Evolutionary conservation across 2,888 invertebrate genomes (phyloP).

Genomic region (Phlogophora meticulosa): DNA sequence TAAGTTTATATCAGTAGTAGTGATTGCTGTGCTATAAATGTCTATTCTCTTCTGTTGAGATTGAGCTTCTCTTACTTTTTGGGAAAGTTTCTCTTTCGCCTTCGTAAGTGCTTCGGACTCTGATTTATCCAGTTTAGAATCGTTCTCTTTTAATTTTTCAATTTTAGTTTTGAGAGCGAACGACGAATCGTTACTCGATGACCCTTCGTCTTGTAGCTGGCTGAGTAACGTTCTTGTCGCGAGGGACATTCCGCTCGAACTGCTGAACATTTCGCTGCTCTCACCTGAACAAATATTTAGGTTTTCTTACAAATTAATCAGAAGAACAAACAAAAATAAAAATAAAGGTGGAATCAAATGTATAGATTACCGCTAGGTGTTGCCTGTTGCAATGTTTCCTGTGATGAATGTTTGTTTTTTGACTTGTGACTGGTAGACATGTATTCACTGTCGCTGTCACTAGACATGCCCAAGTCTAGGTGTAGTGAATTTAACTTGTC

Average conservation of each 20-base stretch:
- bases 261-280: constrained; percentile 83
- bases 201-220: constrained; percentile 90
- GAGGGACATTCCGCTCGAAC: constrained; percentile 82
- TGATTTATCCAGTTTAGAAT: constrained; percentile 77
- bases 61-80: constrained; percentile 85
- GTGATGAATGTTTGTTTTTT: constrained; percentile 78
- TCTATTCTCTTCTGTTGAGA: constrained; percentile 88
- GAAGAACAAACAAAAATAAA: constrained; percentile 69
- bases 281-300: constrained; percentile 83
- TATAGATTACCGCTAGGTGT: constrained; percentile 82
- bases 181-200: constrained; percentile 89
- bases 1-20: constrained; percentile 88
- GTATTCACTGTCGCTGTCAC: constrained; percentile 88
- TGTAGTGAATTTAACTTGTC: constrained; percentile 88
- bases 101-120: constrained; percentile 85
- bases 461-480: constrained; percentile 89
- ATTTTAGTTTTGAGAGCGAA: constrained; percentile 84
- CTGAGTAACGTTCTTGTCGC: constrained; percentile 88
- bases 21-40: constrained; percentile 90
- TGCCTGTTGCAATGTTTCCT: constrained; percentile 78
- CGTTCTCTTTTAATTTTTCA: constrained; percentile 74
- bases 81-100: constrained; percentile 85
- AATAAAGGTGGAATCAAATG: constrained; percentile 65
- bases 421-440: constrained; percentile 80
- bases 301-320: constrained; percentile 70